phyloP scores from a whole-genome alignment of 2,797 vertebrate genomes.

The Eremophila alpestris region DNA sequence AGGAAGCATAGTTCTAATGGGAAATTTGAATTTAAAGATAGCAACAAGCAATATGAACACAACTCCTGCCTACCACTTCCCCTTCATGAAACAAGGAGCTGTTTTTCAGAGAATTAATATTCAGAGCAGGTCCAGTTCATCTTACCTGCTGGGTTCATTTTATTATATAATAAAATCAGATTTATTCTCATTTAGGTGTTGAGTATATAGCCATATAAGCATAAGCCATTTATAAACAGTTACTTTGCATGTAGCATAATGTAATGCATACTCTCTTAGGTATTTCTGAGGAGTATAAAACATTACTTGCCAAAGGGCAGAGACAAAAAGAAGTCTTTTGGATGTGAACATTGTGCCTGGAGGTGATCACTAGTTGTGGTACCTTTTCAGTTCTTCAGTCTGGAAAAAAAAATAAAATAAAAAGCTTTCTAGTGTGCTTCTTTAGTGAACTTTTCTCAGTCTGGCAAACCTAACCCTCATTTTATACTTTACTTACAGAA shows the following conservation, averaged over 20 bases:
- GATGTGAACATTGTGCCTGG: conserved; percentile 13
- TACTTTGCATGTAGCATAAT: conserved; percentile 19
- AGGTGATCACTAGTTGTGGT: neutral
- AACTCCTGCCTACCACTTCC: neutral
- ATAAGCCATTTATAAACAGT: conserved; percentile 25
- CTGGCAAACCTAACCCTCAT: conserved; percentile 1
- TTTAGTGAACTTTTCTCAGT: neutral
- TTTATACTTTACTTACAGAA: conserved; percentile 79
- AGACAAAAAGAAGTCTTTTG: neutral
- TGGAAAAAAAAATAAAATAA: neutral
- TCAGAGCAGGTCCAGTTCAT: neutral
- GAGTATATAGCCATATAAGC: neutral
- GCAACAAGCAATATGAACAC: neutral
- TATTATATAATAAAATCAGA: conserved; percentile 34
- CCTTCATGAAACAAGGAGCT: neutral
- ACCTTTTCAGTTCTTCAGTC: neutral
- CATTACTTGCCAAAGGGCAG: neutral
- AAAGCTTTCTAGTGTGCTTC: neutral
- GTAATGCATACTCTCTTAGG: neutral
- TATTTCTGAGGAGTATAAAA: conserved; percentile 2
- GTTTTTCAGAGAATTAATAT: conserved; percentile 17
- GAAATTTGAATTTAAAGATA: neutral
- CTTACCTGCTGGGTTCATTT: neutral
- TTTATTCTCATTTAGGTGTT: conserved; percentile 37
- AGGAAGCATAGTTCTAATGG: neutral